Evolutionary conservation across 2,113 vertebrate species (phyloP), one percentile per base, ranked within the genome.

Genomic region (Ophiodon elongatus): DNA sequence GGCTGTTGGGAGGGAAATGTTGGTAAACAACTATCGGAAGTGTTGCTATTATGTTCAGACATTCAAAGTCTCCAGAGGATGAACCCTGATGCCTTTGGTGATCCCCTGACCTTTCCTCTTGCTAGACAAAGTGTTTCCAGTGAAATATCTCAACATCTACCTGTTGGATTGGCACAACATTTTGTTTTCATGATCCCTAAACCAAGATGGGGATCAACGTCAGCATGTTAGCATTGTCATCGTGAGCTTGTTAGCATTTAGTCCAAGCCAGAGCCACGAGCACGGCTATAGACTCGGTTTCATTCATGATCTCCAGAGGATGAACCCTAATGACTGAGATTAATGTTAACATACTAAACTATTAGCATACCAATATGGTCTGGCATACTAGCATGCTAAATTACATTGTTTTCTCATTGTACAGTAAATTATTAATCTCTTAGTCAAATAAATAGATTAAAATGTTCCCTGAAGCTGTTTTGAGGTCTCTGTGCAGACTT

Each of bases 391-490:
- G 54, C 33, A 39, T 21, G 37, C 33, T 57, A 23, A 67, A 54
- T 50, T 15, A 50, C 23, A 8, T 76, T 66, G 2, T 41, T 66
- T 37, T 37, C 37, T 37, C 8, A 37, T 25, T 45, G 1, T 29
- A 2, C 7, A 31, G 25, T 69, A 37, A 35, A 21, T n/a, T 52
- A 8, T 17, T 37, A 59, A n/a, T n/a, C n/a, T n/a, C n/a, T n/a
- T n/a, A n/a, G 27, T 76, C 14, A 37, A 82, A 52, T 6, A 64
- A 70, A 45, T 21, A 35, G n/a, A 81, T 66, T 66, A 33, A 47
- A 65, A 8, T 73, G 19, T 75, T 62, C n/a, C 29, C 15, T 47
- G 11, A 21, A 39, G 63, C 52, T 63, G 37, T 67, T 84, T 76
- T 52, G 19, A 65, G 21, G 17, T 52, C 47, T 65, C 45, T 60